Base-by-base conservation (phyloP, 2,888 invertebrate species). In the Brachypalpus laphriformis region DNA sequence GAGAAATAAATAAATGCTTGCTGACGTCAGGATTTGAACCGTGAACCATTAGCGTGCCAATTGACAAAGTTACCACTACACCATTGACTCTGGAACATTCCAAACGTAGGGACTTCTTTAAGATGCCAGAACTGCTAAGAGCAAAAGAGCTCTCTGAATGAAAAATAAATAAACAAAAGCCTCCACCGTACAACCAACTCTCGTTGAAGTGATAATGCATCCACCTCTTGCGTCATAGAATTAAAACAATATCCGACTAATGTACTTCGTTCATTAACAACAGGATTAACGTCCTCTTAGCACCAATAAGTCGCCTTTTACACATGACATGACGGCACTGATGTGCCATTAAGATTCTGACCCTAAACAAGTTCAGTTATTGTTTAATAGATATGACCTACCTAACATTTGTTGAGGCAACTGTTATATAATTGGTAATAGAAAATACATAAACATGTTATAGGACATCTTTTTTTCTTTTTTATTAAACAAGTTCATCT, bases 361-460 rank as follows among this genome's bases (percentile, higher is more conserved):
- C 8, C n/a, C 18, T n/a, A 68, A 37, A 31, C 28, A 45, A 22
- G 49, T 34, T 34, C 22, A 49, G 20, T 49, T 65, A 34, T 31
- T 56, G 28, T 56, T 42, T 28, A 45, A 45, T 42, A 31, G 22
- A 47, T 54, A 42, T 65, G 54, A 74, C 74, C 74, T 49, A 63
- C 42, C 54, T 31, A 77, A 56, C 63, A 77, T 63, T 47, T 49
- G 37, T 40, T 59, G 49, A 61, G 54, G 42, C 28, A 20, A 56
- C 22, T 47, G 47, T 75, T 66, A 71, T n/a, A 37, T 71, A 71
- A 71, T 9, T 34, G 8, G 37, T 42, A 37, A 34, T 40, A 40
- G 57, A 31, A 25, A 42, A 20, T 61, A 57, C 49, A 56, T 47
- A 75, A 57, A 49, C 59, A 25, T 7, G 47, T 66, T 47, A 49